phyloP scores from a whole-genome alignment of 2,888 invertebrate genomes.

The Microctonus aethiopoides region DNA sequence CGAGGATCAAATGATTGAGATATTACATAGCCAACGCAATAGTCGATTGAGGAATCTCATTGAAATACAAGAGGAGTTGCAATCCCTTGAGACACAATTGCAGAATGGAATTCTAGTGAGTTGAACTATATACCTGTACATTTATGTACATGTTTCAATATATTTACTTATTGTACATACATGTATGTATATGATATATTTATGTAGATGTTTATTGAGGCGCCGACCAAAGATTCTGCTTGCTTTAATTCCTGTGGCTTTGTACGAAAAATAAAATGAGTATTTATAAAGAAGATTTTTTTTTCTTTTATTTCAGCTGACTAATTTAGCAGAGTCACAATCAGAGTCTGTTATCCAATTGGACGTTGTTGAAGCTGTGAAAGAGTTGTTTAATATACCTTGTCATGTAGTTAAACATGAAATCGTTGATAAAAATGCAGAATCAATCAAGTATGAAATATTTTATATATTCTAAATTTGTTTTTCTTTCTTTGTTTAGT shows the following conservation, averaged over 20 bases:
- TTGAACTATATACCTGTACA: background rate
- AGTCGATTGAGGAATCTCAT: conserved; percentile 39
- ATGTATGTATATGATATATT: background rate
- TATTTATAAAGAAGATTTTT: background rate
- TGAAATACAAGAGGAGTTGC: conserved; percentile 41
- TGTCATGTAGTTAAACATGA: conserved; percentile 50
- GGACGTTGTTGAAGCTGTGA: conserved; percentile 47
- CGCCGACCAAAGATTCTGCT: background rate
- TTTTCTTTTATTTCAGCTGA: conserved; percentile 43
- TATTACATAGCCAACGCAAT: conserved; percentile 52
- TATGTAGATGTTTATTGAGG: background rate
- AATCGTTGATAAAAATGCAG: background rate
- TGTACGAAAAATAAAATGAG: background rate
- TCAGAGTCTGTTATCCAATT: conserved; percentile 47
- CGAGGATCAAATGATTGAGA: conserved; percentile 67
- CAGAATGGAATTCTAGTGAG: conserved; percentile 45
- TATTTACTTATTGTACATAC: background rate
- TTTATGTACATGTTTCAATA: background rate
- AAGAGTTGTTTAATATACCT: conserved; percentile 46
- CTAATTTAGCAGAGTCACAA: conserved; percentile 33
- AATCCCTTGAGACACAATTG: conserved; percentile 43
- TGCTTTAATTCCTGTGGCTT: background rate
- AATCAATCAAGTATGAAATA: conserved; percentile 45
- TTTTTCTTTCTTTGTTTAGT: conserved; percentile 26
- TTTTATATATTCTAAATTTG: background rate